phyloP scores from a whole-genome alignment of 2,888 invertebrate species.

The Selenia dentaria region DNA sequence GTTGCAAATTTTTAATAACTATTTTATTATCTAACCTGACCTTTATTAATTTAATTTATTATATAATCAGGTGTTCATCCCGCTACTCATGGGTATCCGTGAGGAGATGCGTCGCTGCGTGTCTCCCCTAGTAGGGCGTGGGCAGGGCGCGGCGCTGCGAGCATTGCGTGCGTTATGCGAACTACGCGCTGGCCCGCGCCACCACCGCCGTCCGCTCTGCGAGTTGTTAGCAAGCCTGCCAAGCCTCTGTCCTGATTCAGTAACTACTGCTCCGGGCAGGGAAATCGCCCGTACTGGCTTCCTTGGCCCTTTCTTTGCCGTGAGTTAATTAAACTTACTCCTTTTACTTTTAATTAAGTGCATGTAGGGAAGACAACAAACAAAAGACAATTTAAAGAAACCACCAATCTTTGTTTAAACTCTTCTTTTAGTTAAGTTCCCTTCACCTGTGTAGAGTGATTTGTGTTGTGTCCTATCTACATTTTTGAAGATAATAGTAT shows the following conservation, averaged over 20 bases:
- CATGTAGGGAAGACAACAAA: too few relatives aligned
- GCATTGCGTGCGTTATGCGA: conserved; percentile 92
- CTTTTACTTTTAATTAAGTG: too few relatives aligned
- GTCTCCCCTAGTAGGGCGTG: conserved; percentile 87
- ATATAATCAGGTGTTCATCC: conserved; percentile 69
- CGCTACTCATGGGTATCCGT: conserved; percentile 71
- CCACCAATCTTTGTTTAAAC: too few relatives aligned
- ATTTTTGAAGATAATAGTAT: too few relatives aligned
- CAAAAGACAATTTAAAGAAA: too few relatives aligned
- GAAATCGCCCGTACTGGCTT: conserved; percentile 94
- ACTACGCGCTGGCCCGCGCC: conserved; percentile 87
- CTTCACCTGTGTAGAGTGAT: too few relatives aligned
- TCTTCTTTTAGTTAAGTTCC: too few relatives aligned
- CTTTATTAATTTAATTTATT: too few relatives aligned
- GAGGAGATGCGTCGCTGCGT: conserved; percentile 88
- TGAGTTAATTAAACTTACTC: too few relatives aligned
- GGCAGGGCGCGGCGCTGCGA: conserved; percentile 88
- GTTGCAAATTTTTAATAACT: too few relatives aligned
- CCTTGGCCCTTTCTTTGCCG: conserved; percentile 95
- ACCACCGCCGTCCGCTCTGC: conserved; percentile 89
- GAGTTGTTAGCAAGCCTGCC: conserved; percentile 68
- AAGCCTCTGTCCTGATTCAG: conserved; percentile 88
- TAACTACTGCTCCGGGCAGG: conserved; percentile 91
- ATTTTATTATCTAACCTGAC: too few relatives aligned
- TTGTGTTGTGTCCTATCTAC: too few relatives aligned